phyloP scores from a whole-genome alignment of 2,797 vertebrate species.

The Caiman crocodilus region DNA sequence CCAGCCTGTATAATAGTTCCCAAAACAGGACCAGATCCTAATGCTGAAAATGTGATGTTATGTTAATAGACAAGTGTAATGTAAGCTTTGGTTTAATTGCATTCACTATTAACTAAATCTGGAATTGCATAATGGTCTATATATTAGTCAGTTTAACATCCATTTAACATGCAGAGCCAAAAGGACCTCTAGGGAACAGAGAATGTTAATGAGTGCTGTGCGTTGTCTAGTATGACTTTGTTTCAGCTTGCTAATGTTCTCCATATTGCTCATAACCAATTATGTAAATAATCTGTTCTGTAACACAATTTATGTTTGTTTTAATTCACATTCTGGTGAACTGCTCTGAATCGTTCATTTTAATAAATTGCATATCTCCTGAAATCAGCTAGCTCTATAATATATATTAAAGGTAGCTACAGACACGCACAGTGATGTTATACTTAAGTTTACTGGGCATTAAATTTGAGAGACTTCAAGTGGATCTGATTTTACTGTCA shows the following conservation, averaged over 20 bases:
- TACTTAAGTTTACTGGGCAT: neutral
- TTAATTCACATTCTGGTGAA: neutral
- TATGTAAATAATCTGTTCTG: neutral
- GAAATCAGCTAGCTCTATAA: neutral
- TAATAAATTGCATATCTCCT: neutral
- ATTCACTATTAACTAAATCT: neutral
- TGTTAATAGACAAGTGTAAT: neutral
- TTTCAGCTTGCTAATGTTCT: neutral
- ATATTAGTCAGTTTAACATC: neutral
- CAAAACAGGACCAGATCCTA: neutral
- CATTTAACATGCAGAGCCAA: neutral
- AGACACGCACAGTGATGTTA: neutral
- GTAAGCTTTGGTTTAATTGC: neutral
- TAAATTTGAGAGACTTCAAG: neutral
- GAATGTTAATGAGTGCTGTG: neutral
- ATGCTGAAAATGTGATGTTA: neutral
- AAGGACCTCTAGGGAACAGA: too few relatives aligned
- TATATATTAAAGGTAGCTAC: neutral
- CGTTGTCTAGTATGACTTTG: neutral
- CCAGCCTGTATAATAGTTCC: neutral
- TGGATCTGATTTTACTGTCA: too few relatives aligned
- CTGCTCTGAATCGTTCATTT: neutral
- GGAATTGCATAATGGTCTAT: neutral
- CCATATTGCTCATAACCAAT: neutral
- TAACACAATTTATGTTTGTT: neutral